These are phyloP conservation scores for Onychomys torridus DNA, from an alignment of 2,797 vertebrate species.

Conservation along the genomic window DNA sequence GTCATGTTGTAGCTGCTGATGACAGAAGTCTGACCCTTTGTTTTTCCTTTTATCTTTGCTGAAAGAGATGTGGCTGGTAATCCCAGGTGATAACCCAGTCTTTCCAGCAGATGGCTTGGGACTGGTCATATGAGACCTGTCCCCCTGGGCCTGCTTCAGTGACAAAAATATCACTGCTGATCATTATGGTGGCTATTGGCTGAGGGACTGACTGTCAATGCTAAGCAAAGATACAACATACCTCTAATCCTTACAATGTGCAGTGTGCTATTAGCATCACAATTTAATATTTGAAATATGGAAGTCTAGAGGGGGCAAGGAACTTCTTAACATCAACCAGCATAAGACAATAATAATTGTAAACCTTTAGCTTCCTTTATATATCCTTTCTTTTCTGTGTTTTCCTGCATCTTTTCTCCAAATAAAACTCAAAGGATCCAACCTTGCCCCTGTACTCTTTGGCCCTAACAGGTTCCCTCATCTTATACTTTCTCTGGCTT, in stretches of 20 bases:
- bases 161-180: background rate
- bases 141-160: background rate
- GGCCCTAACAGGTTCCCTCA: background rate
- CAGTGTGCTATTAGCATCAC: background rate
- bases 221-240: background rate
- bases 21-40: background rate
- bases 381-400: background rate
- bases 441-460: background rate
- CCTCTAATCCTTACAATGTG: background rate
- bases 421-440: background rate
- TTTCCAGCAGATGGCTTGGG: background rate
- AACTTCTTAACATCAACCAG: background rate
- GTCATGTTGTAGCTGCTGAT: slow-evolving; percentile 62
- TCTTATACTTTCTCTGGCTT: background rate
- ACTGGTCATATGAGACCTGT: background rate
- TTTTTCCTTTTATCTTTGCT: slow-evolving; percentile 31
- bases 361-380: background rate
- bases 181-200: background rate
- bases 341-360: background rate
- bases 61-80: background rate
- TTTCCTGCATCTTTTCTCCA: background rate
- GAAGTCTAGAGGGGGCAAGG: background rate
- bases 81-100: background rate
- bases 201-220: too few relatives aligned
- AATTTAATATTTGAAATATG: background rate